These are phyloP conservation scores for Muricea muricata DNA, from an alignment of 92 coral and sea anemone genomes.

Conservation along the genomic window DNA sequence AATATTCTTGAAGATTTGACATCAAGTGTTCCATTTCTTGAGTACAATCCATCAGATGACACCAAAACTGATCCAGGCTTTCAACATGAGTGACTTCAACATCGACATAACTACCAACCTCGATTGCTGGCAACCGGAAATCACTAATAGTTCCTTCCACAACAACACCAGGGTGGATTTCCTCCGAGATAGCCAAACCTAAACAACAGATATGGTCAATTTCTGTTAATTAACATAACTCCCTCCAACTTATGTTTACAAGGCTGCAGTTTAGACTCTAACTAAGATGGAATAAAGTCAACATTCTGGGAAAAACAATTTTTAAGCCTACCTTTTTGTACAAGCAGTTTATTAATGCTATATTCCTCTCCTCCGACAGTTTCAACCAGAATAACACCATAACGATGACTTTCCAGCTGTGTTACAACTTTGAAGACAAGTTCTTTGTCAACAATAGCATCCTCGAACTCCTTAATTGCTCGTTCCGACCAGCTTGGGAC, in stretches of 20 bases:
- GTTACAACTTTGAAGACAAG: constrained; percentile 75
- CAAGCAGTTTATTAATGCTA: constrained; percentile 79
- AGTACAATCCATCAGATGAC: constrained; percentile 74
- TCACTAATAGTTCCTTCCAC: constrained; percentile 66
- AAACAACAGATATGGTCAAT: too few species aligned
- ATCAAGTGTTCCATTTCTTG: constrained; percentile 76
- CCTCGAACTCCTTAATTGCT: constrained; percentile 70
- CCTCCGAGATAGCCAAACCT: constrained; percentile 63
- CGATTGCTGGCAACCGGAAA: constrained; percentile 58
- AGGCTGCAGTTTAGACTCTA: too few species aligned
- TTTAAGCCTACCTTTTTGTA: constrained; percentile 49
- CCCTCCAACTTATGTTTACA: too few species aligned
- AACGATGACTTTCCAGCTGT: constrained; percentile 63
- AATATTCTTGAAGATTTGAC: constrained; percentile 71
- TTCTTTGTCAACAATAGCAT: constrained; percentile 77
- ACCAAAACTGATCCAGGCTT: constrained; percentile 87
- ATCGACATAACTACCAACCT: constrained; percentile 84
- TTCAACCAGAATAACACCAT: constrained; percentile 74
- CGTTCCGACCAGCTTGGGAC: constrained; percentile 66
- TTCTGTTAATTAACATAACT: too few species aligned
- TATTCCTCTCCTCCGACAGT: constrained; percentile 63
- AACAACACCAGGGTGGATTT: constrained; percentile 65
- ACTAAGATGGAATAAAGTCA: too few species aligned
- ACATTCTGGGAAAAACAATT: too few species aligned
- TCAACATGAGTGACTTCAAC: constrained; percentile 80